Evolutionary conservation across 2,113 vertebrate species (phyloP), one percentile per base, ranked within the genome.

Genomic region (Monopterus albus): DNA sequence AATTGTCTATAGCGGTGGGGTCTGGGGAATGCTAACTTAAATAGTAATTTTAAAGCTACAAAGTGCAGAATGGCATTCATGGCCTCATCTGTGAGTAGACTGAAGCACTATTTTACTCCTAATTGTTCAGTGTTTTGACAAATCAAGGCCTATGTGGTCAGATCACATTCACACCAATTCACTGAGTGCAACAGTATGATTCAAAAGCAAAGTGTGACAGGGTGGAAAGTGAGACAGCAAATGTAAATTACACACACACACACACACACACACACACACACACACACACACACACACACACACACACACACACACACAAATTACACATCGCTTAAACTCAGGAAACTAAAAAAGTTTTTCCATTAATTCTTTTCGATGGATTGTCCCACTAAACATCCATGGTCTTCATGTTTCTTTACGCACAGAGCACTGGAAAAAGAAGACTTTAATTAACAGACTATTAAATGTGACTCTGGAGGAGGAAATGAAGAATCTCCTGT

Each of bases 391-490:
- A 49, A 75, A 56, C 59, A 33, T 49, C 42, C 51, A 63, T 36
- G 40, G 53, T 38, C 20, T 55, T 63, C 28, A 31, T 43, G 55
- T 80, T 39, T 65, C 53, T 38, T 58, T 38, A 25, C 38, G 65
- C 52, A 63, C 31, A 45, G 20, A 76, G 38, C 17, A 60, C 79
- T 45, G 60, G 56, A 61, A 78, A 85, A 87, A 83, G 58, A 71
- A 68, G 58, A 79, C 76, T 86, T 84, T 88, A 86, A 92, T 92
- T 91, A 90, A 87, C 61, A 78, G 70, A 63, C 83, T 84, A 90
- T 89, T 91, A 89, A 89, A 87, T 89, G 88, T 79, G 61, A 91
- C 87, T 89, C 79, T 79, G 53, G 74, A 75, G 52, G 66, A 89
- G 82, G 87, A 89, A 89, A 87, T 85, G 80, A 85, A 66, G 68